Evolutionary conservation across 1,140 invertebrate species (phyloP).

Genomic region (Calycopis cecrops): DNA sequence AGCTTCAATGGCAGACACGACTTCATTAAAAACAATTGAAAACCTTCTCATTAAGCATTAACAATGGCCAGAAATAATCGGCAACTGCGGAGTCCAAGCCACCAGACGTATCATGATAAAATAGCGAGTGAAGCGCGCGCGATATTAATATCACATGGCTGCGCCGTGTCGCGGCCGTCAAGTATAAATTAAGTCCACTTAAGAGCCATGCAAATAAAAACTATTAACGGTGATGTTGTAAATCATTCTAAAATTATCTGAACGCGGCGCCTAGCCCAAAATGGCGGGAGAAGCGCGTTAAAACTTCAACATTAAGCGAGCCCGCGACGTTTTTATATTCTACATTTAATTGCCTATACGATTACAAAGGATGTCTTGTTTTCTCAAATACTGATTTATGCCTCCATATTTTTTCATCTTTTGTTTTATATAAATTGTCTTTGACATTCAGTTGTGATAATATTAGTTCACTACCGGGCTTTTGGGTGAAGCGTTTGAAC

Average conservation of each 20-base stretch:
- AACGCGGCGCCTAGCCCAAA: constrained; percentile 43
- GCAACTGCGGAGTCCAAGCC: too few species aligned
- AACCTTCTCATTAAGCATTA: too few species aligned
- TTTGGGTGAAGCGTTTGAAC: constrained; percentile 33
- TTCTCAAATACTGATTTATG: constrained; percentile 60
- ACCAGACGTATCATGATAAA: not conserved
- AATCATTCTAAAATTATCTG: constrained; percentile 55
- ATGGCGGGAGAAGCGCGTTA: constrained; percentile 34
- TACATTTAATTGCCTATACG: constrained; percentile 61
- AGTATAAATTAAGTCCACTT: constrained; percentile 36
- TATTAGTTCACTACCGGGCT: constrained; percentile 60
- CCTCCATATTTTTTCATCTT: constrained; percentile 19
- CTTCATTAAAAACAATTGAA: too few species aligned
- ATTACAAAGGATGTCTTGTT: constrained; percentile 63
- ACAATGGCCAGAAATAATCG: too few species aligned
- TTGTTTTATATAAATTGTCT: constrained; percentile 25
- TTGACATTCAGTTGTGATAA: constrained; percentile 44
- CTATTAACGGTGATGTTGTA: constrained; percentile 42
- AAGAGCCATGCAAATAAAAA: constrained; percentile 47
- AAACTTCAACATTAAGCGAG: constrained; percentile 25
- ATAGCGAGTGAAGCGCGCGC: not conserved
- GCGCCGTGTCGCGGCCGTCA: constrained; percentile 5
- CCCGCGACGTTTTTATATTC: constrained; percentile 47
- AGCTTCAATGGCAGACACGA: too few species aligned
- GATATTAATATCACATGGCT: constrained; percentile 4